Conservation (phyloP, 2,888 invertebrate genomes). For the Galerucella pusilla region DNA sequence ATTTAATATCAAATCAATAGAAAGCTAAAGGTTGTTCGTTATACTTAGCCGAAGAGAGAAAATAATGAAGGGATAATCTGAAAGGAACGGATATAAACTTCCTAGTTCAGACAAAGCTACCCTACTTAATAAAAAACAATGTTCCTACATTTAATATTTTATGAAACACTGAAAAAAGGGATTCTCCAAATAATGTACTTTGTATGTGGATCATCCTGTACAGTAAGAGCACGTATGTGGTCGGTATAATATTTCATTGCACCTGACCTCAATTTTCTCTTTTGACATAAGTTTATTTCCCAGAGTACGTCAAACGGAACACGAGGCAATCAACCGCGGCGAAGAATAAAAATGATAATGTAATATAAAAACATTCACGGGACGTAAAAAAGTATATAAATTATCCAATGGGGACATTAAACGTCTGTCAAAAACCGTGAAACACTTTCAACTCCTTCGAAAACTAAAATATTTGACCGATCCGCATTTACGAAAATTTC, state of each 20-base stretch:
- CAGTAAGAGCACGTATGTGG: not conserved
- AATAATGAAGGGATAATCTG: conserved; percentile 13
- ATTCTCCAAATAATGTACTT: not conserved
- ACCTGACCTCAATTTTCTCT: conserved; percentile 17
- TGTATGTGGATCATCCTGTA: not conserved
- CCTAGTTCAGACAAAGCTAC: conserved; percentile 9
- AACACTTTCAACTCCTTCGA: not conserved
- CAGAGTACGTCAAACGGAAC: conserved; percentile 18
- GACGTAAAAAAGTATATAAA: conserved; percentile 4
- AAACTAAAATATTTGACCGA: too few species aligned
- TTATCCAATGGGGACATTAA: not conserved
- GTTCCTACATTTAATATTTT: conserved; percentile 6
- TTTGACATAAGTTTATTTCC: conserved; percentile 25
- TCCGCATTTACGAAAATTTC: too few species aligned
- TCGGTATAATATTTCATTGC: conserved; percentile 8
- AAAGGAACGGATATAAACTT: conserved; percentile 10
- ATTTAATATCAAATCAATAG: not conserved
- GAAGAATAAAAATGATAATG: conserved; percentile 17
- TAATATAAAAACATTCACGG: conserved; percentile 1
- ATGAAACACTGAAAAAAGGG: conserved; percentile 6
- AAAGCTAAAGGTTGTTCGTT: not conserved
- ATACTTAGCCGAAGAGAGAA: conserved; percentile 1
- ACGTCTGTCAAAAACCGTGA: not conserved
- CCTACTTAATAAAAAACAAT: conserved; percentile 14
- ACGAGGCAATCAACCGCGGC: conserved; percentile 12